These are phyloP conservation scores for Orycteropus afer DNA, from an alignment of 2,113 vertebrate genomes.

Conservation along the genomic window DNA sequence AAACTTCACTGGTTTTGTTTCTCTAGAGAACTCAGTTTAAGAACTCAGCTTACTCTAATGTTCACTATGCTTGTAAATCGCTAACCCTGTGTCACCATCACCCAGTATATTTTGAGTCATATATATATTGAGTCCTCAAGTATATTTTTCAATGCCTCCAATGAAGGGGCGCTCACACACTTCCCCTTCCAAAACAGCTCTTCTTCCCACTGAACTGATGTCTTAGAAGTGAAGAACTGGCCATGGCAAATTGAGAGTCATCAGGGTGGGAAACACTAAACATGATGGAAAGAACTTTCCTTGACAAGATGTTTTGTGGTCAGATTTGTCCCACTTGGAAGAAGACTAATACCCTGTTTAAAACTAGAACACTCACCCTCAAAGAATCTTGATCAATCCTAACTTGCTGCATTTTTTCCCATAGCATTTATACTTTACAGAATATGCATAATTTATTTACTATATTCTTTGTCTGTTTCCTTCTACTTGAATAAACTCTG, in stretches of 20 bases:
- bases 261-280: background rate
- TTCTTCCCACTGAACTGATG: background rate
- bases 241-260: rapidly evolving
- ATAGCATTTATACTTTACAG: background rate
- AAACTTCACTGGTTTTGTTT: too few species aligned
- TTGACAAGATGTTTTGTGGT: background rate
- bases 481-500: background rate
- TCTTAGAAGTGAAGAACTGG: background rate
- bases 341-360: background rate
- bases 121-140: too few species aligned
- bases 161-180: rapidly evolving
- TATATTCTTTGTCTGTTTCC: background rate
- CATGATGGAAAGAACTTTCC: background rate
- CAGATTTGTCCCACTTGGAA: background rate
- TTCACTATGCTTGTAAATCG: background rate
- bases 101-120: too few species aligned
- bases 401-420: background rate
- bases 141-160: background rate
- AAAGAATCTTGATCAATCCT: background rate
- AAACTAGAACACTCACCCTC: background rate
- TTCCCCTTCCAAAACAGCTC: background rate
- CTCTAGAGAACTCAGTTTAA: too few species aligned
- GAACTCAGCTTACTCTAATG: background rate
- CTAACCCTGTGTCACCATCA: background rate
- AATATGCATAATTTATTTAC: background rate